Conservation (phyloP, 2,888 invertebrate genomes). For the Rotaria sp. region DNA sequence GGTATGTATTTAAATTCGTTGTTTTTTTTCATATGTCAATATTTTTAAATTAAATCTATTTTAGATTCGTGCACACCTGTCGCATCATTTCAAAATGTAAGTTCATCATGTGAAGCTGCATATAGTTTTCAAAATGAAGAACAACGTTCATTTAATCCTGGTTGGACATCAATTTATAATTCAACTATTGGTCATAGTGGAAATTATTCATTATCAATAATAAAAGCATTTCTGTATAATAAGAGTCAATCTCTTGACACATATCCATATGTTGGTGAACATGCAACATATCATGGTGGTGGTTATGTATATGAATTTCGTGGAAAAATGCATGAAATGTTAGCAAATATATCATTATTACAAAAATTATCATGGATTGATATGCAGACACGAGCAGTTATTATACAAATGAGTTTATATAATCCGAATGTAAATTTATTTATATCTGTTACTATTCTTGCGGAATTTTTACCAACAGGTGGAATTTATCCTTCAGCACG, state of each 20-base stretch:
- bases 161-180: conserved; percentile 45
- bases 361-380: conserved; percentile 35
- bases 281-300: conserved; percentile 52
- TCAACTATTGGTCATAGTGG: not conserved
- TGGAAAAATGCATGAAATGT: not conserved
- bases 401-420: conserved; percentile 31
- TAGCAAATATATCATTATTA: conserved; percentile 22
- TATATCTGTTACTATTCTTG: conserved; percentile 27
- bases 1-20: not conserved
- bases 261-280: conserved; percentile 47
- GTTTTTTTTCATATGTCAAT: no score
- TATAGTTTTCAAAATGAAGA: conserved; percentile 48
- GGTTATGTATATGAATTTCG: conserved; percentile 35
- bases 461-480: conserved; percentile 31
- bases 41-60: no score
- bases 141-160: conserved; percentile 44
- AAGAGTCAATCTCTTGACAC: conserved; percentile 48
- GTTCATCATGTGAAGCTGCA: conserved; percentile 45
- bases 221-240: conserved; percentile 45
- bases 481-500: not conserved
- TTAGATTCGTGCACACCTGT: not conserved
- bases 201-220: not conserved
- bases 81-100: not conserved
- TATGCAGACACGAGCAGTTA: conserved; percentile 28
- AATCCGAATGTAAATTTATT: conserved; percentile 37